Percentiles rank a stretch among this genome's conserved stretches.
Conservation (phyloP, 1,140 invertebrate species). For the Plectrocnemia conspersa region DNA sequence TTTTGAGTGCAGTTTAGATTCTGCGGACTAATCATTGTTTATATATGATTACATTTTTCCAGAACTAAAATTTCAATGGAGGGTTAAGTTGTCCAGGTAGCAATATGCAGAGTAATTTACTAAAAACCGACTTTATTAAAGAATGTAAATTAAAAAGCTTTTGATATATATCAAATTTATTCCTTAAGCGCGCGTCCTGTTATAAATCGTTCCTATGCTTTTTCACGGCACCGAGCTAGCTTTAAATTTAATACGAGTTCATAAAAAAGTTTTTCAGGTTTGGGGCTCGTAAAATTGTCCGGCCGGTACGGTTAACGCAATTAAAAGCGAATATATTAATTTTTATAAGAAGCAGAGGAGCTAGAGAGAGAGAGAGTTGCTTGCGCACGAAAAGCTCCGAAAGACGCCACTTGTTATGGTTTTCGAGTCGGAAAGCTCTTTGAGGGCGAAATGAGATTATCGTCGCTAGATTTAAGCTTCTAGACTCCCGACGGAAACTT, state of each 20-base stretch:
- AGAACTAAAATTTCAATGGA: too few species aligned
- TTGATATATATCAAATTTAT: too few species aligned
- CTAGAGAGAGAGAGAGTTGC: background rate
- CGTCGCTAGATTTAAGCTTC: slow-evolving; percentile 1
- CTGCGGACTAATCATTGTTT: too few species aligned
- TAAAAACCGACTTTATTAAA: too few species aligned
- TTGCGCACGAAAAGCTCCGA: background rate
- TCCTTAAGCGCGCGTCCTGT: too few species aligned
- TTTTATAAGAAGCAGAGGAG: background rate
- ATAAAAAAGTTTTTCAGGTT: background rate
- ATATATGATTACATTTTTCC: too few species aligned
- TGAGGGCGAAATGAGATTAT: background rate
- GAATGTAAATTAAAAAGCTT: too few species aligned
- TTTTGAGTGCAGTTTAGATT: too few species aligned
- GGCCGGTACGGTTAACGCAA: slow-evolving; percentile 3
- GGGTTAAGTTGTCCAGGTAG: too few species aligned
- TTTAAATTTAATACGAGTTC: slow-evolving; percentile 4
- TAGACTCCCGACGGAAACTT: background rate
- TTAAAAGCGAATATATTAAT: slow-evolving; percentile 7
- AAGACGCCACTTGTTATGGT: background rate
- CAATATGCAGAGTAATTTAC: too few species aligned
- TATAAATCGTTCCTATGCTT: too few species aligned
- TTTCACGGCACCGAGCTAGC: too few species aligned
- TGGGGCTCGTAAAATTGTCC: slow-evolving; percentile 1
- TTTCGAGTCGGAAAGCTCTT: background rate